These are phyloP conservation scores for Hydropotes inermis DNA, from an alignment of 2,113 vertebrate genomes.

Conservation along the genomic window DNA sequence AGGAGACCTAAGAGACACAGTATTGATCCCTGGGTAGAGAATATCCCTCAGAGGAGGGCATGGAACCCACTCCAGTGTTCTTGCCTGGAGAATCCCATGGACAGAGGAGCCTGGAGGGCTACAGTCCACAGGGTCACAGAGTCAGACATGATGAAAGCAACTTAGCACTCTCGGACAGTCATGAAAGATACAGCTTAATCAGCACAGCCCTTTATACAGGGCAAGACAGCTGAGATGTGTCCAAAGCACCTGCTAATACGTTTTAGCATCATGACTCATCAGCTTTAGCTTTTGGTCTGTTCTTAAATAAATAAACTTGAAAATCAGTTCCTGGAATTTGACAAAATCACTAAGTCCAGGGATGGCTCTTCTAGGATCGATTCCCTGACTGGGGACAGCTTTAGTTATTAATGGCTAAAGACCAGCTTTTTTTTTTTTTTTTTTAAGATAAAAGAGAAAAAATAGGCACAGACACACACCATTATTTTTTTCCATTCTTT, in stretches of 20 bases:
- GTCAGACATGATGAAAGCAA: background rate
- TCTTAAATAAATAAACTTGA: background rate
- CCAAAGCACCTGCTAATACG: background rate
- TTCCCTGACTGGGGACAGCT: background rate
- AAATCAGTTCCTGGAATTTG: background rate
- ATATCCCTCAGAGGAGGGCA: background rate
- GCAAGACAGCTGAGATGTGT: no score
- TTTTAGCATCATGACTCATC: background rate
- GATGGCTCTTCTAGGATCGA: background rate
- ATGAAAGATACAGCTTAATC: background rate
- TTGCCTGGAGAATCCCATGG: background rate
- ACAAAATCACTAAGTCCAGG: background rate
- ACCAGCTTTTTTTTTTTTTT: background rate
- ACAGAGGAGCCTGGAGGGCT: background rate
- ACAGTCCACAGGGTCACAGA: background rate
- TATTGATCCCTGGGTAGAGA: background rate
- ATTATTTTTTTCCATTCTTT: background rate
- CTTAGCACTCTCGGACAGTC: background rate
- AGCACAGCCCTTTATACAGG: background rate
- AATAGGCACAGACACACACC: background rate
- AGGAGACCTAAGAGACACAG: background rate
- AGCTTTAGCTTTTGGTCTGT: no score
- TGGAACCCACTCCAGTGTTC: background rate
- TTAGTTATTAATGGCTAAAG: background rate
- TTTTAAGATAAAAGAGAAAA: background rate